These are phyloP conservation scores for Cacoxenus indagator DNA, from an alignment of 2,888 invertebrate genomes.

Conservation along the genomic window DNA sequence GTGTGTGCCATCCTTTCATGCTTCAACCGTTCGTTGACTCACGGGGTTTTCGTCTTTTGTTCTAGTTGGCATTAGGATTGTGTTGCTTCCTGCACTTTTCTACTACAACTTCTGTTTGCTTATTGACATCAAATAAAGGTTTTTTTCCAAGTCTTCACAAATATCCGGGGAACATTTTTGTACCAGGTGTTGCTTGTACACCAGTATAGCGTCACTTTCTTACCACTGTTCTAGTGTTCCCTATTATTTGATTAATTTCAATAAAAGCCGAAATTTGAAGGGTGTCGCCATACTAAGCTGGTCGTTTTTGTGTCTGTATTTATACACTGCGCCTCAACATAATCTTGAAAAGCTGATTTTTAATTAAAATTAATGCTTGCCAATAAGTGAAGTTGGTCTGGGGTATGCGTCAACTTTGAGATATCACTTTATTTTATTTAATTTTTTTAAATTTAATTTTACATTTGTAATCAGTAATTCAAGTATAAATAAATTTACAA, in stretches of 20 bases:
- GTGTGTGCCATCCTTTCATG: neutral
- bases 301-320: neutral
- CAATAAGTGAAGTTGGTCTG: too few relatives aligned
- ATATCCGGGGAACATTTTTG: too few relatives aligned
- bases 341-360: constrained; percentile 12
- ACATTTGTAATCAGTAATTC: neutral
- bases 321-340: constrained; percentile 1
- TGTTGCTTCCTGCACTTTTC: neutral
- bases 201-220: neutral
- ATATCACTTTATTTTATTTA: too few relatives aligned
- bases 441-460: too few relatives aligned
- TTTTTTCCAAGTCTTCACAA: neutral
- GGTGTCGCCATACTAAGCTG: constrained; percentile 11
- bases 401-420: too few relatives aligned
- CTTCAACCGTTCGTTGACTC: neutral
- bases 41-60: constrained; percentile 1
- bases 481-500: neutral
- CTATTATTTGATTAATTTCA: constrained; percentile 59
- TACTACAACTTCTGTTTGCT: neutral
- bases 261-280: constrained; percentile 50
- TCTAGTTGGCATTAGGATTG: neutral
- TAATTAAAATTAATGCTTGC: constrained; percentile 51
- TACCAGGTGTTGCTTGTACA: too few relatives aligned
- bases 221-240: neutral
- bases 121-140: constrained; percentile 8